Conservation (phyloP, 2,797 vertebrate species). For the Peromyscus aztecus region DNA sequence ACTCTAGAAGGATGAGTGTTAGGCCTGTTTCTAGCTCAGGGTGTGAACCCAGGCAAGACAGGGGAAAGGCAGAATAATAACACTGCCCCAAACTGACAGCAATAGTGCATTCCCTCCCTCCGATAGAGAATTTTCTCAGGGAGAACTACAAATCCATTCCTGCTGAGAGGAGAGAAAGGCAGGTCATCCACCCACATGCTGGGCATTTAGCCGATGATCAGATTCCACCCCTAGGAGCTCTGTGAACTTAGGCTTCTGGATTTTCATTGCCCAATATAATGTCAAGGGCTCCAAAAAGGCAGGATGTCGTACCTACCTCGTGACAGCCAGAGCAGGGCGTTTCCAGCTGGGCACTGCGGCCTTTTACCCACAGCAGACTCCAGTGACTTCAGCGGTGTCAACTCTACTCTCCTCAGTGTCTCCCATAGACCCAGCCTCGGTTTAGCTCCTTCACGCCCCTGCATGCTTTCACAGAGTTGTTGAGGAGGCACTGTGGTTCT, state of each 20-base stretch:
- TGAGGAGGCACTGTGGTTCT: background rate
- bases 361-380: too few species aligned
- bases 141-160: background rate
- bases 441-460: background rate
- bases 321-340: background rate
- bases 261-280: background rate
- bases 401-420: rapidly evolving
- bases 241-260: background rate
- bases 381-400: background rate
- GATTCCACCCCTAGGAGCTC: background rate
- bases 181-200: background rate
- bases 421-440: rapidly evolving
- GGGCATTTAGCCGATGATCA: background rate
- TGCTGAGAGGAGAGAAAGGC: background rate
- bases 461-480: background rate
- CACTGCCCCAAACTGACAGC: background rate
- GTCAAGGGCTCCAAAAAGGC: background rate
- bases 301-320: background rate
- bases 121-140: background rate
- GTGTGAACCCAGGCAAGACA: background rate
- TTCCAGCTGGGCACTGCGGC: background rate
- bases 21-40: background rate
- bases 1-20: background rate
- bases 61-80: too few species aligned
- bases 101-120: background rate